Evolutionary conservation across 2,113 vertebrate genomes (phyloP), one percentile per base, ranked within the genome.

Genomic region (Gnathonemus echidnorhynchus): DNA sequence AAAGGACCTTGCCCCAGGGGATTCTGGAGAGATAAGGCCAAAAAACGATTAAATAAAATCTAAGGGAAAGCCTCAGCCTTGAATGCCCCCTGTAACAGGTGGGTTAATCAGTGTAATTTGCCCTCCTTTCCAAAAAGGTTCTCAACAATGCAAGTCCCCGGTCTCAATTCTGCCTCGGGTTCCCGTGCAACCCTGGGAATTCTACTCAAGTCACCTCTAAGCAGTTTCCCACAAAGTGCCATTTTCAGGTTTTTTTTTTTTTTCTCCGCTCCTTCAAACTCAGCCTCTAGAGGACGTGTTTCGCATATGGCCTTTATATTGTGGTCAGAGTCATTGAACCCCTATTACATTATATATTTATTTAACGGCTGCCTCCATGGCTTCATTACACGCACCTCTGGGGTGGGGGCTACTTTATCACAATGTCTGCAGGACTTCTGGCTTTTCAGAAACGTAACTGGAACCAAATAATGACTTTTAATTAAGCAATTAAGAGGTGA

Each of bases 101-200:
- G 94, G 94, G 92, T 95, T 95, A 96, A 95, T 95, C 94, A 96
- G 95, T 95, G 95, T 93, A 95, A 95, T 94, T 95, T 95, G 92
- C 94, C 91, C 91, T 93, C 92, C 91, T 94, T 94, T 93, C 93
- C 90, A 92, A 93, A 92, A 94, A 93, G 91, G 90, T 53, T 92
- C 89, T 89, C 94, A 89, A 95, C 96, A 95, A 95, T 94, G 95
- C 93, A 92, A n/a, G 93, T 91, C 92, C 93, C 87, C 87, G 93
- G 92, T 93, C 93, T 42, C 91, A 91, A 88, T 94, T 92, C 94
- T 92, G 94, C 93, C 93, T 93, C 92, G 90, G 93, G 93, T 93
- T 90, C 21, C 52, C 31, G 62, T 56, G 90, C 88, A 92, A 91
- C 94, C 94, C 91, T 93, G 96, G 95, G 95, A 96, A 95, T 95